phyloP scores from a whole-genome alignment of 2,113 vertebrate species.

The Neomonachus schauinslandi region DNA sequence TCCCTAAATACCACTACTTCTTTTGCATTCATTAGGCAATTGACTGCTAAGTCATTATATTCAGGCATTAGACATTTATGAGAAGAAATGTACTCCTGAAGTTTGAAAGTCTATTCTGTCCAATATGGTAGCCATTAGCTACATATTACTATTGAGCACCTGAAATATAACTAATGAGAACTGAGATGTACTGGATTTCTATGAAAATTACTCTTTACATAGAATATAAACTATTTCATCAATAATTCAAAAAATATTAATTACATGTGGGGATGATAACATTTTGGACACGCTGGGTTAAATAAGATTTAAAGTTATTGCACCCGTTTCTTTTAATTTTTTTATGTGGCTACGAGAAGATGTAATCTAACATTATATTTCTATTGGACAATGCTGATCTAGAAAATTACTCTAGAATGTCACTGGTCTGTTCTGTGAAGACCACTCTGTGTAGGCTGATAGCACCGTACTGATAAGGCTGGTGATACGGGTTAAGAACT shows the following conservation, averaged over 20 bases:
- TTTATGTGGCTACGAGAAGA: background rate
- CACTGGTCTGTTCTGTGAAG: background rate
- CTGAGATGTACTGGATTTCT: background rate
- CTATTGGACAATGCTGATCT: background rate
- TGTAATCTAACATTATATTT: background rate
- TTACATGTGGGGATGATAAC: background rate
- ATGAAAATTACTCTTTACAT: background rate
- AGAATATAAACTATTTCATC: background rate
- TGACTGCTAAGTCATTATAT: background rate
- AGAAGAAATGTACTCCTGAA: background rate
- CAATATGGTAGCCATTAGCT: background rate
- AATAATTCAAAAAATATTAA: background rate
- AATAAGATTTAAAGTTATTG: background rate
- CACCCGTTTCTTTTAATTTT: background rate
- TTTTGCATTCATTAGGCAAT: constrained; percentile 5
- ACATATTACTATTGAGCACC: background rate
- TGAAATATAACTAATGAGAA: background rate
- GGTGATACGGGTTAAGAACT: background rate
- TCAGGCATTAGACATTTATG: background rate
- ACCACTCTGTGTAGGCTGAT: background rate
- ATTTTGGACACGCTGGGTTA: background rate
- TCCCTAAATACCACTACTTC: background rate
- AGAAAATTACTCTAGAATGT: background rate
- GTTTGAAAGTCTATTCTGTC: background rate
- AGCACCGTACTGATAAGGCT: background rate